Percentiles rank a stretch among this genome's conserved stretches.
phyloP scores from a whole-genome alignment of 2,888 invertebrate species.

The Erebia palarica region DNA sequence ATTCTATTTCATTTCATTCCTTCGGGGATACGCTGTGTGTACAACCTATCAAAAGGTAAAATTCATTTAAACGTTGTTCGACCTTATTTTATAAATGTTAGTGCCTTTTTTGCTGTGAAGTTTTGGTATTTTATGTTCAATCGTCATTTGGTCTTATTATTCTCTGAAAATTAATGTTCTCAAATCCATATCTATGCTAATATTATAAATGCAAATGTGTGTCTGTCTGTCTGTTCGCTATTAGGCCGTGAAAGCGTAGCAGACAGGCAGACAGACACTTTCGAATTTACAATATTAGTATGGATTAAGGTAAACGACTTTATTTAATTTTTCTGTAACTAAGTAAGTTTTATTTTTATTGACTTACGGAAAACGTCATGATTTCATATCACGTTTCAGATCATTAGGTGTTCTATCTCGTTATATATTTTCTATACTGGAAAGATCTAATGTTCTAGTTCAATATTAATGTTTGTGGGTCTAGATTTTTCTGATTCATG shows the following conservation, averaged over 20 bases:
- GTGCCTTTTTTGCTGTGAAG: conserved; percentile 6
- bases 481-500: background rate
- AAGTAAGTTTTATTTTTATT: too few relatives aligned
- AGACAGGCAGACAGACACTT: too few relatives aligned
- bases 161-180: conserved; percentile 37
- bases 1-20: conserved; percentile 19
- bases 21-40: conserved; percentile 9
- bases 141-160: conserved; percentile 37
- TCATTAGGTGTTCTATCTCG: too few relatives aligned
- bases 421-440: background rate
- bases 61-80: conserved; percentile 2
- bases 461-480: background rate
- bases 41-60: background rate
- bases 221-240: too few relatives aligned
- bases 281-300: too few relatives aligned
- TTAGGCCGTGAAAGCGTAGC: too few relatives aligned
- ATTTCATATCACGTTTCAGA: too few relatives aligned
- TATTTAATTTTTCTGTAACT: too few relatives aligned
- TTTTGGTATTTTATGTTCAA: conserved; percentile 4
- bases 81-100: background rate
- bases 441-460: background rate
- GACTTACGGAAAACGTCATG: too few relatives aligned
- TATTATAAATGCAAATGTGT: too few relatives aligned
- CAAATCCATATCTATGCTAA: too few relatives aligned
- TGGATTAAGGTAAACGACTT: too few relatives aligned